Evolutionary conservation across 2,113 vertebrate species (phyloP).

Genomic region (Spea bombifrons): DNA sequence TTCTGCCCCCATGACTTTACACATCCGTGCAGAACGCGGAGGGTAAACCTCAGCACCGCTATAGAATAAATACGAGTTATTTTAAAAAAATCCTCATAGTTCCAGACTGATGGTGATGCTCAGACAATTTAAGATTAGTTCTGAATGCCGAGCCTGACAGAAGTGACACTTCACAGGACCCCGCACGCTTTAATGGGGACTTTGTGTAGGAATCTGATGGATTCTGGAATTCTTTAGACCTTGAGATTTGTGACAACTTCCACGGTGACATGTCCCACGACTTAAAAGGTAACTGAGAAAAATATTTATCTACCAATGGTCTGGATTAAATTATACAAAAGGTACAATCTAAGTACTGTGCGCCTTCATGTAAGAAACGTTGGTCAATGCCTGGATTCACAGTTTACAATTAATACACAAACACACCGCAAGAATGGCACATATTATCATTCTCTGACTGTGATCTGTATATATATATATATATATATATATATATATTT

Average conservation of each 20-base stretch:
- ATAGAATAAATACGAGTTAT: not conserved
- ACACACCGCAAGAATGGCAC: not conserved
- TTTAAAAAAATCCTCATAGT: not conserved
- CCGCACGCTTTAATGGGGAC: slow-evolving; percentile 22
- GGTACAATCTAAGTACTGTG: not conserved
- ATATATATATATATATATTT: too few relatives aligned
- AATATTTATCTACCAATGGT: slow-evolving; percentile 9
- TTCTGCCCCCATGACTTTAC: too few relatives aligned
- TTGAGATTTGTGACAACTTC: not conserved
- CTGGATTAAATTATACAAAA: slow-evolving; percentile 18
- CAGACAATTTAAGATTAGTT: slow-evolving; percentile 15
- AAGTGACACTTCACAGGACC: slow-evolving; percentile 30
- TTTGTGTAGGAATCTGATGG: slow-evolving; percentile 16
- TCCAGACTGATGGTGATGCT: slow-evolving; percentile 15
- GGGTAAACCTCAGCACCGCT: not conserved
- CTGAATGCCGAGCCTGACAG: slow-evolving; percentile 16
- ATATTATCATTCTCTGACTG: not conserved
- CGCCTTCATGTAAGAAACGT: not conserved
- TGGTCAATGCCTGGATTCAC: not conserved
- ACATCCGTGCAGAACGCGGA: not conserved
- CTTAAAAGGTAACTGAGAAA: not conserved
- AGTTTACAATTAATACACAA: not conserved
- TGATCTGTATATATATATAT: too few relatives aligned
- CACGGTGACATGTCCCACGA: slow-evolving; percentile 18
- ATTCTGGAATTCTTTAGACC: slow-evolving; percentile 11